Evolutionary conservation across 2,113 vertebrate genomes (phyloP).

Genomic region (Callithrix jacchus): DNA sequence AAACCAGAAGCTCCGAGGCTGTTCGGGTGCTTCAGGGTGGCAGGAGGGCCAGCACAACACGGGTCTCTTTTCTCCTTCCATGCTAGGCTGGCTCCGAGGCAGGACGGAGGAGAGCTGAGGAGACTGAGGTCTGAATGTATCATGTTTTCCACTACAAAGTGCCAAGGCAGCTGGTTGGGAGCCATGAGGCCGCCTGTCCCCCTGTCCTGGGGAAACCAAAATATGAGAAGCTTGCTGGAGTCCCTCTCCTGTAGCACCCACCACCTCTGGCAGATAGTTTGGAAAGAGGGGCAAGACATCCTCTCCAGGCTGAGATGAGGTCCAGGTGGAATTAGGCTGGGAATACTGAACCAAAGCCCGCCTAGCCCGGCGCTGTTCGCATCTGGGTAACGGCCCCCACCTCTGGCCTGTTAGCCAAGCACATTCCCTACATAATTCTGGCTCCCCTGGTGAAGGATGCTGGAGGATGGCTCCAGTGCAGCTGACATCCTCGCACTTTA

Average conservation of each 20-base stretch:
- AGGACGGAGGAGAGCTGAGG: background rate
- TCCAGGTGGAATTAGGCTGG: background rate
- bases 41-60: background rate
- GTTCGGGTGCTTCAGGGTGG: rapidly evolving
- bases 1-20: background rate
- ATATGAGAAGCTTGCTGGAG: too few species aligned
- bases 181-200: rapidly evolving
- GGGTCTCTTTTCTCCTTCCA: too few species aligned
- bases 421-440: background rate
- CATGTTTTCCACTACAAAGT: background rate
- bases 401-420: background rate
- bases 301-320: background rate
- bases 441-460: background rate
- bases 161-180: background rate
- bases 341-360: background rate
- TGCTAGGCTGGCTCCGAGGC: background rate
- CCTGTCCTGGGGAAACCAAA: background rate
- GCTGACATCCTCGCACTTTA: background rate
- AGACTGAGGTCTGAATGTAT: background rate
- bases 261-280: background rate
- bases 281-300: too few species aligned
- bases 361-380: background rate
- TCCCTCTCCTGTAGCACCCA: background rate
- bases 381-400: background rate
- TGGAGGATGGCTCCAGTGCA: background rate